These are phyloP conservation scores for Alauda arvensis DNA, from an alignment of 2,797 vertebrate genomes.

Conservation along the genomic window DNA sequence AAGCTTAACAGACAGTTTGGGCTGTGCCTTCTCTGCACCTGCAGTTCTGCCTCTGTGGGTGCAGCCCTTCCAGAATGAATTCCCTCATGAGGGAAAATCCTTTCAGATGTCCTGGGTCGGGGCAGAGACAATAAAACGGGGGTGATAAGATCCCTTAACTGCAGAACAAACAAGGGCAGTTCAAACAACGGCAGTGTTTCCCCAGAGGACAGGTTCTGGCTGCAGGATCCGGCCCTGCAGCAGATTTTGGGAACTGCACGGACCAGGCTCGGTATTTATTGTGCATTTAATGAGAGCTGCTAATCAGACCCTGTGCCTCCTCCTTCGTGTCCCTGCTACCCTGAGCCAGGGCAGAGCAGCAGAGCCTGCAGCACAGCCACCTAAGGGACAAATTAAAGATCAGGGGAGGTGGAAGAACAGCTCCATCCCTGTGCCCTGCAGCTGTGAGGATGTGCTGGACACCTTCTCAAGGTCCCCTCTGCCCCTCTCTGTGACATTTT, in stretches of 20 bases:
- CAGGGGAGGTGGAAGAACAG: background rate
- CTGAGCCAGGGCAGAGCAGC: background rate
- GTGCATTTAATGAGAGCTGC: background rate
- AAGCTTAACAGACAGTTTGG: background rate
- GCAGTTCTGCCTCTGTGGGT: background rate
- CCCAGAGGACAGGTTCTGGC: background rate
- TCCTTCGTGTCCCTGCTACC: background rate
- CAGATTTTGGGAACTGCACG: background rate
- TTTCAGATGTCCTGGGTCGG: conserved; percentile 17
- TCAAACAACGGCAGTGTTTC: background rate
- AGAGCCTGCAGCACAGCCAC: background rate
- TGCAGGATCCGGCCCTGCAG: background rate
- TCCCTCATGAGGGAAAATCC: background rate
- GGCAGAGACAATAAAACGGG: background rate
- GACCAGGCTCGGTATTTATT: background rate
- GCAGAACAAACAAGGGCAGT: conserved; percentile 26
- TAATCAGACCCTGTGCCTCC: background rate
- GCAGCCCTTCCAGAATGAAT: background rate
- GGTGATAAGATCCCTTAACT: conserved; percentile 30
- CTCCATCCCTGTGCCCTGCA: background rate
- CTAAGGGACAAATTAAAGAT: background rate
- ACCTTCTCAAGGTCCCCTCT: background rate
- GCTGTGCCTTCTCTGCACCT: background rate
- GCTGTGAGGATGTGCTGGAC: background rate
- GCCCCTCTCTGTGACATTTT: background rate